Base-by-base conservation (phyloP, 2,113 vertebrate genomes). In the Calidris pygmaea region DNA sequence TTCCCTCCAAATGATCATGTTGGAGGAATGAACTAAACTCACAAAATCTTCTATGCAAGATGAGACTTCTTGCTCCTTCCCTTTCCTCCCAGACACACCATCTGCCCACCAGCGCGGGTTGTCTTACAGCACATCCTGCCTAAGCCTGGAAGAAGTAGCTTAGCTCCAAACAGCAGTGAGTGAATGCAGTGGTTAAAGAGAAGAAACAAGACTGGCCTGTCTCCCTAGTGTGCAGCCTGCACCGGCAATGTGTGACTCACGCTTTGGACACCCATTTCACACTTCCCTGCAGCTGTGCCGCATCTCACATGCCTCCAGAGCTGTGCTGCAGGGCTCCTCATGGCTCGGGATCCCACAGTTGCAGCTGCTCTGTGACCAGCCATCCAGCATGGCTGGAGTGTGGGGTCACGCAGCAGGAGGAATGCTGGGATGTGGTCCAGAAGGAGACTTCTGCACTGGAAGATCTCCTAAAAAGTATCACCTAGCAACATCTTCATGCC, bases 351-450 rank as follows among this genome's bases (percentile, higher is more conserved):
- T 84, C 89, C 73, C 87, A 71, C 77, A 75, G 60, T 24, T 86
- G 86, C 75, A 88, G 94, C 90, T 96, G 89, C 52, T 87, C 58
- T 39, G 9, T 47, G 89, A 87, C 63, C 75, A 92, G 60, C 60
- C 29, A 47, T 75, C 45, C 65, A 39, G 59, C 5, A 1, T 19
- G 65, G 59, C 75, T 86, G 72, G 59, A 84, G 26, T 3, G 15
- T 5, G 2, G 43, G 83, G 60, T 37, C 7, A 0, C 12, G 52
- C 43, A 65, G 39, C 16, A 19, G 56, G 39, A 78, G 37, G 30
- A 93, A 35, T 14, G 30, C 70, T 18, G 48, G 56, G 34, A 21
- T 29, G 22, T 35, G 39, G 12, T 80, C 70, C 89, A 91, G 73
- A 84, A 78, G 56, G 65, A 85, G 41, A 45, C 19, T 52, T 18